These are phyloP conservation scores for Ochlodes sylvanus DNA, from an alignment of 2,888 invertebrate genomes.

Conservation along the genomic window DNA sequence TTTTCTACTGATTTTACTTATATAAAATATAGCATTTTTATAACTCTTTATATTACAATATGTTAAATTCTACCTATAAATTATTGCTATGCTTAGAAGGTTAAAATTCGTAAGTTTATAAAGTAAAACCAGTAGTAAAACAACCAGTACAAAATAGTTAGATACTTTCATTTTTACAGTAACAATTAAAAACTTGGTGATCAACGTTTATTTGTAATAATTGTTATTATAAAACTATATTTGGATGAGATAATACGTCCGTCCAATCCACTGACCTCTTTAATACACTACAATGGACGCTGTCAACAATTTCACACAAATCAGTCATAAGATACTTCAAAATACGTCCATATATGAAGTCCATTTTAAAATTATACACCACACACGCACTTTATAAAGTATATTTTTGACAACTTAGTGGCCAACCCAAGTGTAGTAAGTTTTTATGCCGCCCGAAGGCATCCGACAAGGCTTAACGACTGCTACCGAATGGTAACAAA, in stretches of 20 bases:
- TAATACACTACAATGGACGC: neutral
- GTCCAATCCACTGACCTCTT: neutral
- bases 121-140: slow-evolving; percentile 25
- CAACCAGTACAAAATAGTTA: slow-evolving; percentile 21
- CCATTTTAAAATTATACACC: no score
- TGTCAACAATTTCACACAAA: no score
- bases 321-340: no score
- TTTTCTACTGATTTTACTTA: slow-evolving; percentile 30
- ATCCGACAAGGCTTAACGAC: no score
- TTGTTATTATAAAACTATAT: slow-evolving; percentile 31
- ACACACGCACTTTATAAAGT: no score
- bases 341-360: no score
- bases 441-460: no score
- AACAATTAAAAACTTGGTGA: slow-evolving; percentile 11
- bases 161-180: slow-evolving; percentile 14
- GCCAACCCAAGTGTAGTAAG: no score
- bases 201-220: slow-evolving; percentile 9
- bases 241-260: slow-evolving; percentile 18
- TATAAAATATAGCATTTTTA: slow-evolving; percentile 19
- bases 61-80: slow-evolving; percentile 13
- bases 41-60: slow-evolving; percentile 18
- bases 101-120: slow-evolving; percentile 18
- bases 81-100: slow-evolving; percentile 16
- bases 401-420: no score
- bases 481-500: no score